phyloP scores from a whole-genome alignment of 2,797 vertebrate genomes.

The Smutsia temminckii region DNA sequence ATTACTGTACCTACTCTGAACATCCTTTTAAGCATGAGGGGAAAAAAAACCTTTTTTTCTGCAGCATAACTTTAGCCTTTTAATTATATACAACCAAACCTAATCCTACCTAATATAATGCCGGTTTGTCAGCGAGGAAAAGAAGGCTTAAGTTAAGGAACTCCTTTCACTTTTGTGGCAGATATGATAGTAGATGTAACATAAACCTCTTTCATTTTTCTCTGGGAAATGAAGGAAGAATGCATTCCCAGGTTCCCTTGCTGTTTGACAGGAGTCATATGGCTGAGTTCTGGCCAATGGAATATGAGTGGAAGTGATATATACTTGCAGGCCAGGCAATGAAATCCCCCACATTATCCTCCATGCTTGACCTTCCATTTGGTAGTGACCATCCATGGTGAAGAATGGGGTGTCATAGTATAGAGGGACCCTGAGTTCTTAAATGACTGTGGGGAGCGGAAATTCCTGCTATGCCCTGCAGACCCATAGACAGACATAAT shows the following conservation, averaged over 20 bases:
- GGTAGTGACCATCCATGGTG: not conserved
- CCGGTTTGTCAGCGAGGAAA: not conserved
- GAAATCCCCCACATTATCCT: not conserved
- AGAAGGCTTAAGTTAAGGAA: not conserved
- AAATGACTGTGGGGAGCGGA: not conserved
- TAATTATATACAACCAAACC: not conserved
- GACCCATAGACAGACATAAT: not conserved
- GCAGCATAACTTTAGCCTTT: not conserved
- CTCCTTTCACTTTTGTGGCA: not conserved
- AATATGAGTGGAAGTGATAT: not conserved
- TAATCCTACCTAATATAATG: conserved; percentile 12
- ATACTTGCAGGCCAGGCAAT: not conserved
- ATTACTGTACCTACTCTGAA: not conserved
- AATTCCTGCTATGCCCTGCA: not conserved
- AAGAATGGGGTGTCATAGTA: not conserved
- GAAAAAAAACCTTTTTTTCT: not conserved
- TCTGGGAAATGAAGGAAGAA: not conserved
- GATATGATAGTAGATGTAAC: not conserved
- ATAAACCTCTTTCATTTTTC: not conserved
- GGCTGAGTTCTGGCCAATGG: not conserved
- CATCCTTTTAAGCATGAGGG: not conserved
- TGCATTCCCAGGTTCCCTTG: not conserved
- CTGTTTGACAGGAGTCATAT: not conserved
- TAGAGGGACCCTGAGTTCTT: not conserved
- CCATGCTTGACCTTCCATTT: not conserved